Conservation (phyloP, 2,113 vertebrate genomes). For the Fulmarus glacialis region DNA sequence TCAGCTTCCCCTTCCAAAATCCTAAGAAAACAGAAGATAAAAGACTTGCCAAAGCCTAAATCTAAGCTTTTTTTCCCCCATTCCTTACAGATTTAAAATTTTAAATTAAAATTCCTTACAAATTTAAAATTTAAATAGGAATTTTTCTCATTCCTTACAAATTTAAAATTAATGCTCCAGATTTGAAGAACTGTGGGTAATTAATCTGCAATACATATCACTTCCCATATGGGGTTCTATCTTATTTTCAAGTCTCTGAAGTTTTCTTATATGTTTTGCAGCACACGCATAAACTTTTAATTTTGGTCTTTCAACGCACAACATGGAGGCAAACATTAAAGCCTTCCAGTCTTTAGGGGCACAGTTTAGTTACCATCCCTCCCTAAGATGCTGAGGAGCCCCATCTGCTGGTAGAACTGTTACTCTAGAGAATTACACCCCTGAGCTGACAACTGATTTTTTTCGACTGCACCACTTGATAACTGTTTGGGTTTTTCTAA, state of each 20-base stretch:
- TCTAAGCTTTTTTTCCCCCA: not conserved
- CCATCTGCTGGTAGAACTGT: slow-evolving; percentile 35
- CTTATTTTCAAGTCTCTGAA: not conserved
- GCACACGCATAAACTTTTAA: not conserved
- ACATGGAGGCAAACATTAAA: not conserved
- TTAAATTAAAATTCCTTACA: not conserved
- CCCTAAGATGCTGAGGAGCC: not conserved
- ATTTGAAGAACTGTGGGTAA: not conserved
- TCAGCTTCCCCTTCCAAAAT: not conserved
- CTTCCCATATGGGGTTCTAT: not conserved
- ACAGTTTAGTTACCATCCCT: not conserved
- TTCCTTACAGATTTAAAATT: not conserved
- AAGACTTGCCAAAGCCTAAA: not conserved
- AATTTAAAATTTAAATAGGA: not conserved
- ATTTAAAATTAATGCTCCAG: not conserved
- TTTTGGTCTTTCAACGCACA: not conserved
- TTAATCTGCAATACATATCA: not conserved
- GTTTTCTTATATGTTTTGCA: not conserved
- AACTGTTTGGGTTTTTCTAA: not conserved
- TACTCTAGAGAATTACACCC: not conserved
- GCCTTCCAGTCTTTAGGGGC: not conserved
- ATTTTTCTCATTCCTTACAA: not conserved
- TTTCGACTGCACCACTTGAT: not conserved
- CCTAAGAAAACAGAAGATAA: not conserved
- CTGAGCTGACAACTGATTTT: not conserved